These are phyloP conservation scores for Gila orcuttii DNA, from an alignment of 2,113 vertebrate species.

Conservation along the genomic window DNA sequence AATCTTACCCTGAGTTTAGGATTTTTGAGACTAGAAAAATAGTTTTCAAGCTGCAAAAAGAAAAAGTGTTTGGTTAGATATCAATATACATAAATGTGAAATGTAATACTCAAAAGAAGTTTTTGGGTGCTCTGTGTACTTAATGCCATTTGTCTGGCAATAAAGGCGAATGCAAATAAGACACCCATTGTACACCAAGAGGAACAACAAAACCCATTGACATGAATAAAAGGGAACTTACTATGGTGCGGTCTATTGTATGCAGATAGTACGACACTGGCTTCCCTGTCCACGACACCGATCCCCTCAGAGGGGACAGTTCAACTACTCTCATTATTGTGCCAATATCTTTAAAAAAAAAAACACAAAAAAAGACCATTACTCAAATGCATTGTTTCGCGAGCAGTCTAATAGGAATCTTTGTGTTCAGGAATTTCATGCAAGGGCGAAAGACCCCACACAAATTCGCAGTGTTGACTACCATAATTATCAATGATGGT, in stretches of 20 bases:
- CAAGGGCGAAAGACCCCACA: neutral
- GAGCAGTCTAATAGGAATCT: neutral
- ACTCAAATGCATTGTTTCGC: neutral
- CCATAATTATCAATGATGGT: too few relatives aligned
- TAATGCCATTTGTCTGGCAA: neutral
- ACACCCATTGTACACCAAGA: neutral
- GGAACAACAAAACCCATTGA: neutral
- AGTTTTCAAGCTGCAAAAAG: constrained; percentile 97
- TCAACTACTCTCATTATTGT: constrained; percentile 99
- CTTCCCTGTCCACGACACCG: constrained; percentile 98
- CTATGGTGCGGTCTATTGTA: constrained; percentile 99
- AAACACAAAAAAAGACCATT: neutral
- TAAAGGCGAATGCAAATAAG: neutral
- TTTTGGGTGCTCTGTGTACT: neutral
- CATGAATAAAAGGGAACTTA: constrained; percentile 72
- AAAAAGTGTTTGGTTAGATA: neutral
- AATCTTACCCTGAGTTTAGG: constrained; percentile 99
- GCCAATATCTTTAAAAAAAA: constrained; percentile 86
- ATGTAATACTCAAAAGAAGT: neutral
- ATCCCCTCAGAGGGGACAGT: constrained; percentile 95
- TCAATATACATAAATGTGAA: neutral
- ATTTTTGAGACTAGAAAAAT: constrained; percentile 99
- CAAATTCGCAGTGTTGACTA: too few relatives aligned
- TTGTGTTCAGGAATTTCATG: neutral
- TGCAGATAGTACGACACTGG: constrained; percentile 99